Conservation (phyloP, 2,888 invertebrate species). For the Euplagia quadripunctaria region DNA sequence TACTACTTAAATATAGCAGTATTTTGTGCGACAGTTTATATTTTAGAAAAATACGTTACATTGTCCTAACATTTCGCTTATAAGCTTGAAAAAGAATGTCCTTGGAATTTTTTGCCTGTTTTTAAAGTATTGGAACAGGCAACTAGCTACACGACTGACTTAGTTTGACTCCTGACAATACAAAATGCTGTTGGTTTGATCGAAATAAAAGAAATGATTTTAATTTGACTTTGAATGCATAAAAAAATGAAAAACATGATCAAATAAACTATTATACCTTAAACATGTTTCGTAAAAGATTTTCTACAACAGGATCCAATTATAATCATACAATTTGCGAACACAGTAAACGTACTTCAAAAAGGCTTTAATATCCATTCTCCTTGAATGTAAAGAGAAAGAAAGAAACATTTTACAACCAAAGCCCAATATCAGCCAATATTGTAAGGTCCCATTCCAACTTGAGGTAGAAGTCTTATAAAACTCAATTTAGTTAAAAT, state of each 20-base stretch:
- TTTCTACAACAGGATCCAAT: slow-evolving; percentile 1
- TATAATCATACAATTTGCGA: slow-evolving; percentile 1
- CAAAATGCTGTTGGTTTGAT: too few species aligned
- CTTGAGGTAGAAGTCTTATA: slow-evolving; percentile 63
- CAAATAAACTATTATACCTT: not conserved
- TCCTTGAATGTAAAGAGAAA: slow-evolving; percentile 3
- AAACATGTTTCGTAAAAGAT: not conserved
- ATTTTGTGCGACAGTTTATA: too few species aligned
- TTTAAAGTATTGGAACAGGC: too few species aligned
- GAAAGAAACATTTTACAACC: slow-evolving; percentile 30
- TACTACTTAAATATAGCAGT: too few species aligned
- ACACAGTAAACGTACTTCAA: slow-evolving; percentile 1
- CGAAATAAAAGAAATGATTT: too few species aligned
- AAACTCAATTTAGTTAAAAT: slow-evolving; percentile 79
- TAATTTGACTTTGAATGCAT: not conserved
- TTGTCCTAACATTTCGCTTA: too few species aligned
- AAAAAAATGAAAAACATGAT: not conserved
- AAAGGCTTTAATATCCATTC: slow-evolving; percentile 14
- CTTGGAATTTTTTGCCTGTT: too few species aligned
- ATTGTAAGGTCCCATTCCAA: slow-evolving; percentile 51
- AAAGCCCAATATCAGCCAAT: slow-evolving; percentile 41
- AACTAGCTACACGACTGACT: too few species aligned
- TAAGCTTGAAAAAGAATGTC: too few species aligned
- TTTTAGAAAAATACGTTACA: too few species aligned
- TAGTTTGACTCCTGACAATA: too few species aligned